Base-by-base conservation (phyloP, 2,888 invertebrate genomes). In the Hyalella azteca region DNA sequence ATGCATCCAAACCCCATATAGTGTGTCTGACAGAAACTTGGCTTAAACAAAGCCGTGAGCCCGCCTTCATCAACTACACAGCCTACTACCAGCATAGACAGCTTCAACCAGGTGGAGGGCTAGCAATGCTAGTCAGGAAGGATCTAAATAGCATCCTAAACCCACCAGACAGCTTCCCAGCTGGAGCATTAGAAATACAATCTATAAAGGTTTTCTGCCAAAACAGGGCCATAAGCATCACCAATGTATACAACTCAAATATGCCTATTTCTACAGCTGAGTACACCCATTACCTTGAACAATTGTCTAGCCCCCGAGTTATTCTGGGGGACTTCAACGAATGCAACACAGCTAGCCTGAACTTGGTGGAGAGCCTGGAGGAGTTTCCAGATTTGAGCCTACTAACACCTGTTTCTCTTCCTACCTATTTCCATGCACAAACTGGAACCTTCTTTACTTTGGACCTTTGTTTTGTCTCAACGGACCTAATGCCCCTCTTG, bases 41-140 rank as follows among this genome's bases (percentile, higher is more conserved):
- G 59, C 29, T 59, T 22, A 59, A 59, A 59, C 9, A 59, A 13
- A 59, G n/a, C n/a, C 7, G 59, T 7, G 29, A 22, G 11, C 59
- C 59, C 29, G 7, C 59, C n/a, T 59, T 59, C n/a, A n/a, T 59
- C 9, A 59, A 59, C 59, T 59, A 59, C n/a, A 59, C 7, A 59
- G 7, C 59, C n/a, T 59, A 13, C 29, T 59, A 7, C n/a, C 7
- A 22, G n/a, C 29, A 26, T 26, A n/a, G 59, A 22, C 11, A 13
- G 7, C 11, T 22, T 9, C 59, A n/a, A 13, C 11, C 59, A 13
- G 59, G 59, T 22, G 59, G 59, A 26, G 59, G 59, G 7, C 11
- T 59, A 9, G 59, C 11, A 59, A 59, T 59, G 29, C n/a, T 59
- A 26, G 59, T 59, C n/a, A 7, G 59, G 29, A 59, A 59, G 7